Percentiles rank a stretch among this genome's conserved stretches.
These are phyloP conservation scores for Eupithecia pulchellata DNA, from an alignment of 2,888 invertebrate genomes.

Conservation along the genomic window DNA sequence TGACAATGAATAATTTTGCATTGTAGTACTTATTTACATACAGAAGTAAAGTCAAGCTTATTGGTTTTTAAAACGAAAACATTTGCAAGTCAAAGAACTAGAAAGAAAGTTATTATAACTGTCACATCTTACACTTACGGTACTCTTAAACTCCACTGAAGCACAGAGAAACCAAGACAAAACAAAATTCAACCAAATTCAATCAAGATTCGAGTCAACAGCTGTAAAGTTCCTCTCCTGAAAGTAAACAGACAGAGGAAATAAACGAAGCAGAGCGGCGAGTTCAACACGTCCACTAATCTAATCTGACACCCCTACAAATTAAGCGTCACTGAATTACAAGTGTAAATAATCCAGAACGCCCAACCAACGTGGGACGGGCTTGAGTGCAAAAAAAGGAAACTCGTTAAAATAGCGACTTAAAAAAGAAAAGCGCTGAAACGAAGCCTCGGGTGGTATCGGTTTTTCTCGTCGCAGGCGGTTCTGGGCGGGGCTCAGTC, in stretches of 20 bases:
- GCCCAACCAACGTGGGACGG: slow-evolving; percentile 84
- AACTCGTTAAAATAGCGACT: slow-evolving; percentile 85
- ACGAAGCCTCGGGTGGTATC: slow-evolving; percentile 83
- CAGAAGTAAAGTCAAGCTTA: not conserved
- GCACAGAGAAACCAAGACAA: not conserved
- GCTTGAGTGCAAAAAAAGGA: slow-evolving; percentile 73
- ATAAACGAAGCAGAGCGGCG: slow-evolving; percentile 7
- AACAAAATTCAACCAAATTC: slow-evolving; percentile 1
- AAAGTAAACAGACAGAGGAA: slow-evolving; percentile 17
- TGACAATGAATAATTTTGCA: not conserved
- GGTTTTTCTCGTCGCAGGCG: slow-evolving; percentile 83
- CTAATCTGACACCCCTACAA: slow-evolving; percentile 71
- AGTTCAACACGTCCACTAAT: slow-evolving; percentile 51
- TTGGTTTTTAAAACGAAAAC: not conserved
- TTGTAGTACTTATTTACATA: not conserved
- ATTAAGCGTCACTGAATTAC: slow-evolving; percentile 80
- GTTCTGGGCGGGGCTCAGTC: slow-evolving; percentile 80
- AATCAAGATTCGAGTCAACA: slow-evolving; percentile 14
- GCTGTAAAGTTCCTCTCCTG: slow-evolving; percentile 15
- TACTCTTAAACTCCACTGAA: not conserved
- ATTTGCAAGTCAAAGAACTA: not conserved
- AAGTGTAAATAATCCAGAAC: slow-evolving; percentile 84
- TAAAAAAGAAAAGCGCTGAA: slow-evolving; percentile 86
- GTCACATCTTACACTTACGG: not conserved
- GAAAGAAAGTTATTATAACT: not conserved